These are phyloP conservation scores for Propithecus deckenii DNA, from an alignment of 2,797 vertebrate species.

Conservation along the genomic window DNA sequence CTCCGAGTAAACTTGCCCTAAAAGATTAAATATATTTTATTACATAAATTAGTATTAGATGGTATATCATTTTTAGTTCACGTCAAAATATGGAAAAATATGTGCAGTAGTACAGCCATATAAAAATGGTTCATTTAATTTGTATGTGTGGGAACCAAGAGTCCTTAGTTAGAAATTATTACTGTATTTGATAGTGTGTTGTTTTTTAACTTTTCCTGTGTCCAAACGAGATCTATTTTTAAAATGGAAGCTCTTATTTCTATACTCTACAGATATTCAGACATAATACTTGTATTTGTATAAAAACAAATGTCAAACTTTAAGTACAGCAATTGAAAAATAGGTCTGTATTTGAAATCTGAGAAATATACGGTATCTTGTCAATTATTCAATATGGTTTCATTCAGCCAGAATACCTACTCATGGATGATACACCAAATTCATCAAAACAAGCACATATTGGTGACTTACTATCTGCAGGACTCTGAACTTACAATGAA, in stretches of 20 bases:
- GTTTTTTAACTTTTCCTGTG: background rate
- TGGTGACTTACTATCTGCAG: background rate
- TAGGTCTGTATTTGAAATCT: background rate
- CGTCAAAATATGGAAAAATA: slow-evolving; percentile 41
- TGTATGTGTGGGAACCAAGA: background rate
- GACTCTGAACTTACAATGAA: background rate
- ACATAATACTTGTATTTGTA: background rate
- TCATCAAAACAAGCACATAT: background rate
- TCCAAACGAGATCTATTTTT: slow-evolving; percentile 23
- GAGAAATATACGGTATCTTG: background rate
- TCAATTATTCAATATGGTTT: background rate
- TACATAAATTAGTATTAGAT: slow-evolving; percentile 8
- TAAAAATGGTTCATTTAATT: slow-evolving; percentile 46
- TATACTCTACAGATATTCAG: background rate
- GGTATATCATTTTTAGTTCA: slow-evolving; percentile 25
- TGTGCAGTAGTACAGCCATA: background rate
- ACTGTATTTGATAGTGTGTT: background rate
- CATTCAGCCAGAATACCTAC: background rate
- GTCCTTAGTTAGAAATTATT: background rate
- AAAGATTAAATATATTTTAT: slow-evolving; percentile 39
- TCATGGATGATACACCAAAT: background rate
- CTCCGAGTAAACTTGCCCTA: background rate
- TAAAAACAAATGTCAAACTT: background rate
- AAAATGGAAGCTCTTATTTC: background rate
- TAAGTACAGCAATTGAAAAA: background rate